Base-by-base conservation (phyloP, 2,888 invertebrate genomes). In the Epistrophe eligans region DNA sequence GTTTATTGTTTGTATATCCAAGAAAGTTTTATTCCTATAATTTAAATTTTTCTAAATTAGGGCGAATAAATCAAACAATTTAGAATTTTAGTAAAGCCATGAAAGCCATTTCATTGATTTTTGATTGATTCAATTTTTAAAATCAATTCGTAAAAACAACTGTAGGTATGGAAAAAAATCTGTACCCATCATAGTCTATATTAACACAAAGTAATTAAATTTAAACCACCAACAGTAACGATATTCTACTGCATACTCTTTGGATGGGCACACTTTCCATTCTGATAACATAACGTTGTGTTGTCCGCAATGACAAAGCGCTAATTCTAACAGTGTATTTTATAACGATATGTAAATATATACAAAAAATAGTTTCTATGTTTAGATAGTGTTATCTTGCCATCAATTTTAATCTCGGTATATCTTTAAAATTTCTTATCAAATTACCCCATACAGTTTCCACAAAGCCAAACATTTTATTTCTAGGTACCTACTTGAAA, bases 161-260 rank as follows among this genome's bases (percentile, higher is more conserved):
- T 1, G 24, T 24, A n/a, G n/a, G n/a, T n/a, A n/a, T n/a, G n/a
- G n/a, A n/a, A n/a, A n/a, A n/a, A n/a, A n/a, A n/a, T 24, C 24
- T 1, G 24, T 2, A 2, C 24, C 24, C 24, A 24, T 24, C 1
- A 2, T 24, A n/a, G n/a, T 3, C 24, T 24, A 1, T 24, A 24
- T 24, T 24, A 24, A 24, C 1, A 24, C 24, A 24, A 24, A 24
- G 1, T 24, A 32, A 32, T 32, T 7, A 9, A 6, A 35, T 45
- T 43, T 15, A 43, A 43, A 43, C 6, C 5, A 15, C 2, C 6
- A 45, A 48, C 7, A 17, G 8, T 48, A 3, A 10, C 48, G 2
- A 50, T 24, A 52, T 24, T 52, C 7, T 10, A 13, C 11, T 58
- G 57, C 57, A 58, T 58, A 58, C 57, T 35, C 9, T 58, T 35